A percentile compares a stretch with the other conserved stretches of the same genome.
phyloP scores from a whole-genome alignment of 2,797 vertebrate genomes.

The Micromesistius poutassou region DNA sequence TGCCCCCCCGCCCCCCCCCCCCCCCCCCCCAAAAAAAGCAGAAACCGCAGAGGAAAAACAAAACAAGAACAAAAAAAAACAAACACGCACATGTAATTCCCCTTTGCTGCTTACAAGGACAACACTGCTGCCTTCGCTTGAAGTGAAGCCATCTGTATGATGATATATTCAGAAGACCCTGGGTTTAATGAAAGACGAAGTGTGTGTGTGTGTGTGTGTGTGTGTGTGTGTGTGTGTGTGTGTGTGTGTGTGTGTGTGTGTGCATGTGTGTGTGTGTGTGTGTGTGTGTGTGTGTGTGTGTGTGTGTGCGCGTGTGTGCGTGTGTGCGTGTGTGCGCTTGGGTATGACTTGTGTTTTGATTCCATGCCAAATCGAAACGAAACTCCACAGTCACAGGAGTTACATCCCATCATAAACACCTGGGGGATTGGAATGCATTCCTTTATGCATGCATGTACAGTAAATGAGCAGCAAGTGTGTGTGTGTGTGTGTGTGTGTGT shows the following conservation, averaged over 20 bases:
- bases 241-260: not conserved
- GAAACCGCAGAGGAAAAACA: too few relatives aligned
- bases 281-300: slow-evolving; percentile 7
- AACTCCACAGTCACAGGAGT: too few relatives aligned
- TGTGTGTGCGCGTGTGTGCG: slow-evolving; percentile 12
- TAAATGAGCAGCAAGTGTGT: not conserved
- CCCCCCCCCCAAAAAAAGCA: too few relatives aligned
- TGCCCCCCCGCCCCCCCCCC: too few relatives aligned
- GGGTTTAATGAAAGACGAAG: slow-evolving; percentile 36
- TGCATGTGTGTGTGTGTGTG: not conserved
- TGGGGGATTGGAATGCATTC: too few relatives aligned
- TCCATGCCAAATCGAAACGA: too few relatives aligned
- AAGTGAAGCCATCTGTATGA: slow-evolving; percentile 14
- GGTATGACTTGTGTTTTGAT: too few relatives aligned
- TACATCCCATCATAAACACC: too few relatives aligned
- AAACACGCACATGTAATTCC: not conserved
- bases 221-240: not conserved
- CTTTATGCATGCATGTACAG: too few relatives aligned
- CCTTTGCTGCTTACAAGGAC: not conserved
- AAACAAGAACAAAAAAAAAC: not conserved
- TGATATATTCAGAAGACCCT: slow-evolving; percentile 30
- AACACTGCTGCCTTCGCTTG: not conserved
- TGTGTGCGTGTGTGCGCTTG: not conserved
- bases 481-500: too few relatives aligned
- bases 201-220: slow-evolving; percentile 10